These are phyloP conservation scores for Scopus umbretta DNA, from an alignment of 2,113 vertebrate species.

Conservation along the genomic window DNA sequence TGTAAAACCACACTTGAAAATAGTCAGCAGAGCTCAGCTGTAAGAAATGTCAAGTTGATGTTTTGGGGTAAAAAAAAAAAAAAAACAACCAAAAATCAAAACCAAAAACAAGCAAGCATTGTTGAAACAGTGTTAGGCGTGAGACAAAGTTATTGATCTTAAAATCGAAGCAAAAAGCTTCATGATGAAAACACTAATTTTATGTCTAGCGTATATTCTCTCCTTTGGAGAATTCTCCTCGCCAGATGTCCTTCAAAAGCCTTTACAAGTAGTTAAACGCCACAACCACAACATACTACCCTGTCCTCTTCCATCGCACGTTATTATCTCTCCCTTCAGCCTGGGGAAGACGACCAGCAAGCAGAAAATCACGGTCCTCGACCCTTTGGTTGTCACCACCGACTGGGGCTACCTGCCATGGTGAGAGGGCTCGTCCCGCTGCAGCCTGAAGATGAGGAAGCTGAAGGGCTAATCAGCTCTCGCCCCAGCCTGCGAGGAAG, in stretches of 20 bases:
- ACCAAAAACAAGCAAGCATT: neutral
- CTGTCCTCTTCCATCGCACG: neutral
- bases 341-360: neutral
- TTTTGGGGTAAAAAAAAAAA: neutral
- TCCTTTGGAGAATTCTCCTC: neutral
- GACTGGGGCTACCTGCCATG: neutral
- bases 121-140: neutral
- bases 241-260: neutral
- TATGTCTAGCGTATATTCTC: neutral
- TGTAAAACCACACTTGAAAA: neutral
- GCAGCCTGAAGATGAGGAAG: neutral
- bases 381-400: rapidly evolving
- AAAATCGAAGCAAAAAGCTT: neutral
- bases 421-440: neutral
- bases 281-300: neutral
- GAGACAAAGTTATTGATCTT: neutral
- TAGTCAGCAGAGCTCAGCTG: neutral
- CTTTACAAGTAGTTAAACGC: neutral
- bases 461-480: neutral
- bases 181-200: neutral
- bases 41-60: neutral
- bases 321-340: neutral
- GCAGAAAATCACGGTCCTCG: rapidly evolving
- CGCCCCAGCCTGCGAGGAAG: rapidly evolving
- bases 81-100: too few relatives aligned